A percentile compares a stretch with the other conserved stretches of the same genome.
These are phyloP conservation scores for Barbus barbus DNA, from an alignment of 2,113 vertebrate species.

Conservation along the genomic window DNA sequence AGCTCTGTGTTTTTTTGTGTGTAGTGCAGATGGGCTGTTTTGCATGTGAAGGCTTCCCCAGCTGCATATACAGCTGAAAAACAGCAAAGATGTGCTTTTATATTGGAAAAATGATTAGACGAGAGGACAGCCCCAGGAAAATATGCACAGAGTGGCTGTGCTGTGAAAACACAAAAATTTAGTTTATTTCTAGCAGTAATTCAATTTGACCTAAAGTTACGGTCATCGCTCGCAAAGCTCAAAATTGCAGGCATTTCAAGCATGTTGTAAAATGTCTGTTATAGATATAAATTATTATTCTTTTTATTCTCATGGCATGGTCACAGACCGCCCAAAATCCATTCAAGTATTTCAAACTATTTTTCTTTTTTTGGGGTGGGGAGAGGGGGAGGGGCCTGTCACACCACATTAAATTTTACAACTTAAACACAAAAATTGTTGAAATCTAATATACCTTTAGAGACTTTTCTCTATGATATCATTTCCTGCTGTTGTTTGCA, in stretches of 20 bases:
- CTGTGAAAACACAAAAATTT: constrained; percentile 13
- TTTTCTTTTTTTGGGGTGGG: too few relatives aligned
- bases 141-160: background rate
- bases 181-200: constrained; percentile 23
- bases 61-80: constrained; percentile 5
- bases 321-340: background rate
- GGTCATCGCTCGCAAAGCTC: background rate
- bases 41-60: constrained; percentile 15
- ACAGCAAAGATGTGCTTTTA: constrained; percentile 33
- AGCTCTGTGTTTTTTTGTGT: constrained; percentile 1
- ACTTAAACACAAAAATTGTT: too few relatives aligned
- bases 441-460: too few relatives aligned
- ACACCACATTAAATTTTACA: too few relatives aligned
- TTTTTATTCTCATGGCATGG: background rate
- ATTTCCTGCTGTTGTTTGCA: too few relatives aligned
- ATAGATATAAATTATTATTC: background rate
- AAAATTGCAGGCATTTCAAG: background rate
- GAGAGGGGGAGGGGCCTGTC: too few relatives aligned
- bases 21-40: constrained; percentile 15
- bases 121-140: constrained; percentile 16
- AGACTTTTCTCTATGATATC: too few relatives aligned
- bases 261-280: background rate
- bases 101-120: constrained; percentile 45
- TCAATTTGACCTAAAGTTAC: constrained; percentile 8
- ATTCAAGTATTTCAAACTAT: too few relatives aligned